Conservation (phyloP, 2,888 invertebrate genomes). For the Cactoblastis cactorum region DNA sequence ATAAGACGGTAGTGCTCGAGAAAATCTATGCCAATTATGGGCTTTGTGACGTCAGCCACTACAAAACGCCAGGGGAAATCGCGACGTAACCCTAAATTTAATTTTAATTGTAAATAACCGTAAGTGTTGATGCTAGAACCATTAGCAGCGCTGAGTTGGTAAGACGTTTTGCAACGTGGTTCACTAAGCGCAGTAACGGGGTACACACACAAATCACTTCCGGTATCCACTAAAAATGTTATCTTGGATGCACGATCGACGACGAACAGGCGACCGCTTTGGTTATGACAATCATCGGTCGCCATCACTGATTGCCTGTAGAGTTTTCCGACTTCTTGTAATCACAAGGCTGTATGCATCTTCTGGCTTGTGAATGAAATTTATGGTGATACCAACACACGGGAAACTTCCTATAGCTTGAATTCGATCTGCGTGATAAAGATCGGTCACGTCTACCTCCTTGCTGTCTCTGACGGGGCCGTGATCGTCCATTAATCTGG, state of each 20-base stretch:
- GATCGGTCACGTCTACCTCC: background rate
- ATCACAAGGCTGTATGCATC: background rate
- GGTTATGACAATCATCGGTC: background rate
- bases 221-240: background rate
- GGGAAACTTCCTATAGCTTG: background rate
- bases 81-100: background rate
- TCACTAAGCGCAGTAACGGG: background rate
- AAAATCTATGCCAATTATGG: conserved; percentile 2
- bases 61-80: background rate
- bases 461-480: too few species aligned
- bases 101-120: background rate
- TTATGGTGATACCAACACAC: background rate
- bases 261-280: conserved; percentile 28
- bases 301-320: background rate
- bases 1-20: conserved; percentile 6
- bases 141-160: background rate
- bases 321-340: background rate
- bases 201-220: background rate
- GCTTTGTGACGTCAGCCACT: background rate
- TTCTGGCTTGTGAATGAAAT: background rate
- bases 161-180: background rate
- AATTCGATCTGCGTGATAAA: background rate
- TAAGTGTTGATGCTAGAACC: background rate
- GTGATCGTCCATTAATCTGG: too few species aligned
- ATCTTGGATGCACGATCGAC: background rate